Evolutionary conservation across 2,888 invertebrate genomes (phyloP).

Genomic region (Drosophila rubida): DNA sequence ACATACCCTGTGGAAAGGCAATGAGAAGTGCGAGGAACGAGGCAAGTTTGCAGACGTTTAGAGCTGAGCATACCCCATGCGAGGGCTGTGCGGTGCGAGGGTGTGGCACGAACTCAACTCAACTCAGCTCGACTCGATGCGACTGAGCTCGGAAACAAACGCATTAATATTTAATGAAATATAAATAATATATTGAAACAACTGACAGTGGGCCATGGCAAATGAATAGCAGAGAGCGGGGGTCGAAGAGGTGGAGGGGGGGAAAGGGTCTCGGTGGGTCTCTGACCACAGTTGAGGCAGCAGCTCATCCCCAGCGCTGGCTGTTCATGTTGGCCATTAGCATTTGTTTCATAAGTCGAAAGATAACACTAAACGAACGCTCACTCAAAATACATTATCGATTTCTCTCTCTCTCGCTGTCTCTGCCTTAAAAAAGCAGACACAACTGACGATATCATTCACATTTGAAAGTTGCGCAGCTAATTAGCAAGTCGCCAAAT

Average conservation of each 20-base stretch:
- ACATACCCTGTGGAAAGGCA: too few species aligned
- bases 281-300: constrained; percentile 35
- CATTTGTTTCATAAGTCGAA: constrained; percentile 24
- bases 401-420: constrained; percentile 4
- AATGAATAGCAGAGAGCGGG: constrained; percentile 4
- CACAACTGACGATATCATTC: not conserved
- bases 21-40: too few species aligned
- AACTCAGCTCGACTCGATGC: not conserved
- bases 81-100: not conserved
- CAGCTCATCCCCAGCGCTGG: constrained; percentile 39
- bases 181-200: constrained; percentile 65
- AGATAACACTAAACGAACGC: constrained; percentile 35
- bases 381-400: constrained; percentile 22
- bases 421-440: not conserved
- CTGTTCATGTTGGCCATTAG: constrained; percentile 39
- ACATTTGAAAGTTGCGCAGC: not conserved
- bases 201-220: constrained; percentile 44
- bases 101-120: constrained; percentile 27
- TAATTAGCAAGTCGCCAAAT: not conserved
- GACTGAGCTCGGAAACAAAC: constrained; percentile 46
- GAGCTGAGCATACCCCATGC: not conserved
- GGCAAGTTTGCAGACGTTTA: too few species aligned
- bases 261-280: constrained; percentile 22
- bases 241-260: not conserved
- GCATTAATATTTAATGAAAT: constrained; percentile 75